These are phyloP conservation scores for Etheostoma nigrum DNA, from an alignment of 2,797 vertebrate genomes.

Conservation along the genomic window DNA sequence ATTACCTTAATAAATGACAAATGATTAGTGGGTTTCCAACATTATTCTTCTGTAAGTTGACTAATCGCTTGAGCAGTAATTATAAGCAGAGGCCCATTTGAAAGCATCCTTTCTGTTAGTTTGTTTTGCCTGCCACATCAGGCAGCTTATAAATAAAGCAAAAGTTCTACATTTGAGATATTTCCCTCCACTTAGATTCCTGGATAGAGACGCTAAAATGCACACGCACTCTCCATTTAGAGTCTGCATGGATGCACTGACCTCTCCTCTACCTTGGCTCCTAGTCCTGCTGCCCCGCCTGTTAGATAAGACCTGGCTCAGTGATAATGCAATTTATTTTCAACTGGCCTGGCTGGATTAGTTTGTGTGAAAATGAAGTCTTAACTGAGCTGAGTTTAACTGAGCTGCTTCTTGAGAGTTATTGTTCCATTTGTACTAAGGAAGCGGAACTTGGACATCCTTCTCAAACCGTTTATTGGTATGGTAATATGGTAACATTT, in stretches of 20 bases:
- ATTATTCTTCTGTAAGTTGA: no score
- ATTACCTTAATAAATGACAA: no score
- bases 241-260: slow-evolving; percentile 41
- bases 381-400: slow-evolving; percentile 14
- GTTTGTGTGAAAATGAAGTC: slow-evolving; percentile 8
- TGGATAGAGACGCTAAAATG: slow-evolving; percentile 12
- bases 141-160: slow-evolving; percentile 4
- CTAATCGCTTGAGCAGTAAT: not conserved
- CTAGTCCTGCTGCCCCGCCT: slow-evolving; percentile 8
- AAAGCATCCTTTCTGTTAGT: not conserved
- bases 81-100: not conserved
- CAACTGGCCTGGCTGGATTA: slow-evolving; percentile 31
- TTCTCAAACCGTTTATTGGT: not conserved
- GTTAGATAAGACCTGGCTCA: slow-evolving; percentile 34
- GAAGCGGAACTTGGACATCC: not conserved
- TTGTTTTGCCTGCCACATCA: not conserved
- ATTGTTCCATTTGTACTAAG: not conserved
- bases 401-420: slow-evolving; percentile 1
- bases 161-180: slow-evolving; percentile 30
- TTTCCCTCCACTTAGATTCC: slow-evolving; percentile 1
- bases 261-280: not conserved
- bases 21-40: no score
- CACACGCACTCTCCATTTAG: slow-evolving; percentile 31
- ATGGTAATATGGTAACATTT: not conserved
- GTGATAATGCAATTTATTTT: slow-evolving; percentile 40